Base-by-base conservation (phyloP, 2,888 invertebrate species). In the Dioctria linearis region DNA sequence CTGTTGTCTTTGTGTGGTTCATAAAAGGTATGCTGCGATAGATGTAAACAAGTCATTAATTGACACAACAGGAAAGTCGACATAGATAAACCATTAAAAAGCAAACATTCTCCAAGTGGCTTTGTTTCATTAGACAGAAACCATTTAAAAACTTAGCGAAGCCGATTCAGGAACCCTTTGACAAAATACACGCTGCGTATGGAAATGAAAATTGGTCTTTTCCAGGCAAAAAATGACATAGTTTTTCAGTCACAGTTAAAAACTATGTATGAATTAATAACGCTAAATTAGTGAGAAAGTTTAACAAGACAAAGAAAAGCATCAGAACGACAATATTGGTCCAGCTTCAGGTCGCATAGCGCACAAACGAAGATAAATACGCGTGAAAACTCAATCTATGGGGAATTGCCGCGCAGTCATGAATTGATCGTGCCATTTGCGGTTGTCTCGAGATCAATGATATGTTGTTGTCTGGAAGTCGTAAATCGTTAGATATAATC, bases 31-130 rank as follows among this genome's bases (percentile, higher is more conserved):
- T 8, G 42, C 65, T 65, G 5, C 40, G 40, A n/a, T 5, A 65
- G 65, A 65, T 65, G 65, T 65, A 65, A 65, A 65, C 40, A 65
- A 42, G 65, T 65, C 40, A 65, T 65, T 42, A 65, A 65, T 65
- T 40, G 65, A 42, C 42, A 42, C 40, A 65, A 40, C n/a, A 65
- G 40, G 42, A 40, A 65, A 65, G 42, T 9, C 42, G 40, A 65
- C 65, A 65, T 65, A 42, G 65, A 42, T 65, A 40, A 65, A 65
- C 40, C 40, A n/a, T 13, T 42, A n/a, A 63, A 63, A 65, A 42
- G 42, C 42, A 65, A 65, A 65, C 65, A 65, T 42, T 65, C 42
- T 65, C 42, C 40, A 3, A n/a, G 11, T 13, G 4, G 42, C 42
- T 65, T 65, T 65, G 65, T 42, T 42, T 8, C 42, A 42, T 25